Conservation (phyloP, 1,140 invertebrate species). For the Sipha flava region DNA sequence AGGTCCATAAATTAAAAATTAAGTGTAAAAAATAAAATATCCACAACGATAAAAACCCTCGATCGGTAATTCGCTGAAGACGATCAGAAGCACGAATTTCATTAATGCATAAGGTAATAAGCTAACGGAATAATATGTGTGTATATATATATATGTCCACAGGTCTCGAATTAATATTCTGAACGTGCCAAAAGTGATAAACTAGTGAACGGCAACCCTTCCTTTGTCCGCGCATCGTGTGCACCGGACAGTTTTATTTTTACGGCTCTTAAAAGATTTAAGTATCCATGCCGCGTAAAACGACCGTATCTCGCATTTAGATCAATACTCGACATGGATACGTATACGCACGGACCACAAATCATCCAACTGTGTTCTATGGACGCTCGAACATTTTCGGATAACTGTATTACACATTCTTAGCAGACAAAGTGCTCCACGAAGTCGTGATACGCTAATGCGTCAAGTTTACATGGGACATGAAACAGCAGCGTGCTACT, state of each 20-base stretch:
- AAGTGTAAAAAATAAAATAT: background rate
- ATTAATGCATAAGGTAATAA: background rate
- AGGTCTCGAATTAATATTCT: background rate
- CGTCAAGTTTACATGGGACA: no score
- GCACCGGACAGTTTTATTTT: background rate
- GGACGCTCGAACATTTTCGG: no score
- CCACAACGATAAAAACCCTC: background rate
- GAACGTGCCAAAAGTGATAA: background rate
- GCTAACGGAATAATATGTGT: background rate
- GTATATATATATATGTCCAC: background rate
- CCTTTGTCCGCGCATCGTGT: background rate
- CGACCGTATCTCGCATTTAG: background rate
- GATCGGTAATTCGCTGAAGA: background rate
- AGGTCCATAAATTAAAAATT: background rate
- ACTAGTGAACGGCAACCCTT: background rate
- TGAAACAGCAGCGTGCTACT: no score
- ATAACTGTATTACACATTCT: no score
- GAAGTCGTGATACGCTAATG: no score
- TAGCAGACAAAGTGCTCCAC: no score
- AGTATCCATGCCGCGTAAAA: background rate
- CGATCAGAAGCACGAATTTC: background rate
- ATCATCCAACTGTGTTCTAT: no score
- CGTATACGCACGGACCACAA: no score
- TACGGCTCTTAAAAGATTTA: background rate
- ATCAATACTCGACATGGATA: background rate